Evolutionary conservation across 2,113 vertebrate species (phyloP).

Genomic region (Callaeas wilsoni): DNA sequence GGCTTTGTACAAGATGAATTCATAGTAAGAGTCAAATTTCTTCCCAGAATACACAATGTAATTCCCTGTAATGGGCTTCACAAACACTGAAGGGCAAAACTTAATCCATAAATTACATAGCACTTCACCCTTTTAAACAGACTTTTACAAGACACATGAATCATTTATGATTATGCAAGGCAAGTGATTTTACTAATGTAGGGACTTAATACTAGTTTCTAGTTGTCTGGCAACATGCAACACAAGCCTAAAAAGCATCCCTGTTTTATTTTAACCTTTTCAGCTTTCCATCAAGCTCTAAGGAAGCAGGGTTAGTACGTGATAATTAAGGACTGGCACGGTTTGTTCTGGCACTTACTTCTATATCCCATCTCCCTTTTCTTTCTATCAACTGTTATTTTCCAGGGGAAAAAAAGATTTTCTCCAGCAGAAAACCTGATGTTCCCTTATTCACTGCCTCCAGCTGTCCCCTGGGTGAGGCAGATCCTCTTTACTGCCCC

Average conservation of each 20-base stretch:
- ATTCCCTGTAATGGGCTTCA: background rate
- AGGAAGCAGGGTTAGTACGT: background rate
- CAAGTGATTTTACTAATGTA: background rate
- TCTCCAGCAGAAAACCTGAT: background rate
- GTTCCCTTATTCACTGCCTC: background rate
- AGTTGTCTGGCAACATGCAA: background rate
- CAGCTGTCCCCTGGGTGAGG: background rate
- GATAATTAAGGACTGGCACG: background rate
- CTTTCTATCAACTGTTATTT: background rate
- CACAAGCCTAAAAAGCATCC: background rate
- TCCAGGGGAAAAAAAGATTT: background rate
- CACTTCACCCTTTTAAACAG: background rate
- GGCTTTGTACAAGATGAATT: background rate
- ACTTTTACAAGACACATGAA: background rate
- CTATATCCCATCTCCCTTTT: background rate
- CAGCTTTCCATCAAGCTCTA: background rate
- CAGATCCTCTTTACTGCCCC: background rate
- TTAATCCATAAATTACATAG: background rate
- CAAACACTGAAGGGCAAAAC: background rate
- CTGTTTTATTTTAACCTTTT: background rate
- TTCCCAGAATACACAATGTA: background rate
- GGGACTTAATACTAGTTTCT: background rate
- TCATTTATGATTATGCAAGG: background rate
- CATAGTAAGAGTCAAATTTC: background rate
- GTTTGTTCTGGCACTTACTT: background rate